Evolutionary conservation across 2,888 invertebrate species (phyloP), one percentile per base, ranked within the genome.

Genomic region (Tortrix viridana): DNA sequence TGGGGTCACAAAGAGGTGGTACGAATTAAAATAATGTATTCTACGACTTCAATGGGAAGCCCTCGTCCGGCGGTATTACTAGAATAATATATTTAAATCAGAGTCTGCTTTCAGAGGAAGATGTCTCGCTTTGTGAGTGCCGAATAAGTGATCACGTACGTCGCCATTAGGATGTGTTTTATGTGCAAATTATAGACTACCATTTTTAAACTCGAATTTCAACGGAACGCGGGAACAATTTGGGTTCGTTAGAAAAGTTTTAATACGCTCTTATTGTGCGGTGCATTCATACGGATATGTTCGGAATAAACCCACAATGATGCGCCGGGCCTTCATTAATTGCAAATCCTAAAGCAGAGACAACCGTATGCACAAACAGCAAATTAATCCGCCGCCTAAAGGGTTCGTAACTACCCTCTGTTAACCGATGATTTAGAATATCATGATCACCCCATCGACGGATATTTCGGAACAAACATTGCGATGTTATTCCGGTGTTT

Each of bases 71-170:
- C 72, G 88, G 88, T 89, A 91, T 91, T 89, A 89, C 90, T 88
- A 90, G 88, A 89, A 89, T 90, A 89, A 91, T 91, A 85, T 91
- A 91, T 91, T 91, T 90, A 90, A 91, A 91, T 91, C 89, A 88
- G 86, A 86, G 82, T 83, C 87, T 79, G 88, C 89, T 89, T 89
- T 88, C 86, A 88, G 89, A 88, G 84, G 86, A 90, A 90, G 90
- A 89, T 86, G 86, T 76, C 79, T 77, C 83, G 81, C 85, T 89
- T 90, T 89, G 88, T 90, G 84, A 85, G 81, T 79, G 73, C 74
- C 82, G 85, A 86, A 86, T 89, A 89, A 90, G 89, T 89, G 89
- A 89, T 88, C 92, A 92, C 92, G 92, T 91, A 89, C 87, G 83
- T 71, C 70, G 75, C 81, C 87, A 90, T 89, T 88, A 89, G 90